Percentiles rank a stretch among this genome's conserved stretches.
phyloP scores from a whole-genome alignment of 2,113 vertebrate genomes.

The Rostratula benghalensis region DNA sequence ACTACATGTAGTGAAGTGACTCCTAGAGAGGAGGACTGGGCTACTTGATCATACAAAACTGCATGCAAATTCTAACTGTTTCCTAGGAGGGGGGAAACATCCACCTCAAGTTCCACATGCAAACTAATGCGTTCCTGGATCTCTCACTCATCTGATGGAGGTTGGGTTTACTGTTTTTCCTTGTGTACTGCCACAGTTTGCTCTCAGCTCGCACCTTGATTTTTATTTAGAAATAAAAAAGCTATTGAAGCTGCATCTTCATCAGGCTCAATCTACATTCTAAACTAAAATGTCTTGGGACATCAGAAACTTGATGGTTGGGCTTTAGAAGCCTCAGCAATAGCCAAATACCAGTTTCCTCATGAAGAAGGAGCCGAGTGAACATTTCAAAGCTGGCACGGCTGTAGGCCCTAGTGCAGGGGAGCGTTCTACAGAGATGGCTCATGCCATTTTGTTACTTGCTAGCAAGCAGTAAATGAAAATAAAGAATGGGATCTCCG shows the following conservation, averaged over 20 bases:
- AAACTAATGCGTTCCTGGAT: background rate
- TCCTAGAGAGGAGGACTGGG: background rate
- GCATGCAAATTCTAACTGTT: background rate
- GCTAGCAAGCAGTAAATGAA: background rate
- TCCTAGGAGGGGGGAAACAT: background rate
- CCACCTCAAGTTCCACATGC: background rate
- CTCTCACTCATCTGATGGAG: background rate
- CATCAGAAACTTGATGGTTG: background rate
- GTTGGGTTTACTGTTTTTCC: background rate
- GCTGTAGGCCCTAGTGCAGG: background rate
- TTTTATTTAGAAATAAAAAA: background rate
- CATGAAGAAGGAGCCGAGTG: background rate
- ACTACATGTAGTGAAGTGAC: background rate
- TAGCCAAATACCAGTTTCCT: background rate
- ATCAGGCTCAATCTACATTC: background rate
- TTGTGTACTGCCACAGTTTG: background rate
- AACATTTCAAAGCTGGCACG: background rate
- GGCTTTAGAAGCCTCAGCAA: background rate
- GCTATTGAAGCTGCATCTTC: background rate
- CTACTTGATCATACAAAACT: background rate
- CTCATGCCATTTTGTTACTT: background rate
- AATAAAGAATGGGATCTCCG: background rate
- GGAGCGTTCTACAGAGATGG: background rate
- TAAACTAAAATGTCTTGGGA: background rate
- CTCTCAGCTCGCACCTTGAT: background rate